phyloP scores from a whole-genome alignment of 2,797 vertebrate species.

The Enoplosus armatus region DNA sequence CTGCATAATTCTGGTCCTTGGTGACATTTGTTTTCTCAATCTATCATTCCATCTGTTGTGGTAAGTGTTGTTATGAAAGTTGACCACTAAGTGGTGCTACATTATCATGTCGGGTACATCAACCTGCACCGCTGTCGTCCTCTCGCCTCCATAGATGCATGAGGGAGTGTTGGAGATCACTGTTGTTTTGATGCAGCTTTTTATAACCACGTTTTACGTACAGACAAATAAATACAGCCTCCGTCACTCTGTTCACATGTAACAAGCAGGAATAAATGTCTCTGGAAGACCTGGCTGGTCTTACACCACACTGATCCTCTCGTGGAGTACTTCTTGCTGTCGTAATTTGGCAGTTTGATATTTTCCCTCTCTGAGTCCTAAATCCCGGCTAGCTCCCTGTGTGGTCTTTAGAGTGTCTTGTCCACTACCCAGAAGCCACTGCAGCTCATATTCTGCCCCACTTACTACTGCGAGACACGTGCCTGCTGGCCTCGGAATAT shows the following conservation, averaged over 20 bases:
- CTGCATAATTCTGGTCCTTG: background rate
- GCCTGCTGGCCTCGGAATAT: slow-evolving; percentile 27
- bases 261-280: background rate
- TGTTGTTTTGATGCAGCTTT: background rate
- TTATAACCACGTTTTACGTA: background rate
- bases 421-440: slow-evolving; percentile 55
- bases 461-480: slow-evolving; percentile 41
- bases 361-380: background rate
- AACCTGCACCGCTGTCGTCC: background rate
- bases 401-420: slow-evolving; percentile 13
- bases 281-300: background rate
- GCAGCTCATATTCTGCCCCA: slow-evolving; percentile 53
- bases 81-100: slow-evolving; percentile 70
- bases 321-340: background rate
- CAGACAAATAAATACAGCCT: background rate
- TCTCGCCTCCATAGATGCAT: background rate
- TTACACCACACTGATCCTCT: background rate
- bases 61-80: slow-evolving; percentile 22
- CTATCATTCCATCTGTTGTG: background rate
- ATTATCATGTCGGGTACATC: slow-evolving; percentile 19
- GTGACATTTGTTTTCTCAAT: too few species aligned
- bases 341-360: background rate
- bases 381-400: background rate
- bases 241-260: background rate
- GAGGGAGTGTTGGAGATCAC: background rate